These are phyloP conservation scores for Dyspetes luteomarginatus DNA, from an alignment of 2,888 invertebrate genomes.

Conservation along the genomic window DNA sequence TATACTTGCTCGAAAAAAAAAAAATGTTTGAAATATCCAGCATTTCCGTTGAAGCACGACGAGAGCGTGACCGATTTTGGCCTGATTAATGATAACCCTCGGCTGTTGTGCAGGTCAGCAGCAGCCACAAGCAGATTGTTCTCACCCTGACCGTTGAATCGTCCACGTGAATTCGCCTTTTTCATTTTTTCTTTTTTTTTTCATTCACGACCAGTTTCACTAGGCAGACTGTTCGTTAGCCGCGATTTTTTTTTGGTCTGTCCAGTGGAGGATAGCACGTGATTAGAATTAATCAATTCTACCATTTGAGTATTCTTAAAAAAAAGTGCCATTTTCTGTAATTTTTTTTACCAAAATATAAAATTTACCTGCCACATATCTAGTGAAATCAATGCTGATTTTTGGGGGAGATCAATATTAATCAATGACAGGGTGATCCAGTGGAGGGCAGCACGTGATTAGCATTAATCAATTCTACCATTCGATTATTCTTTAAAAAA, in stretches of 20 bases:
- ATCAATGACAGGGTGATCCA: too few relatives aligned
- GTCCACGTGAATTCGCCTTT: neutral
- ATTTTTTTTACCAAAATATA: too few relatives aligned
- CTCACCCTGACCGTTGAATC: constrained; percentile 15
- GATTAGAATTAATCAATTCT: neutral
- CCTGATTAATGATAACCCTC: constrained; percentile 50
- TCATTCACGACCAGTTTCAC: constrained; percentile 15
- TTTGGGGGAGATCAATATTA: too few relatives aligned
- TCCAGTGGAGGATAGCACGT: neutral
- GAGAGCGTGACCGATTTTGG: constrained; percentile 37
- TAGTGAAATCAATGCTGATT: too few relatives aligned
- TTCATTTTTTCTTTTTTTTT: neutral
- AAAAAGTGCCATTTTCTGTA: too few relatives aligned
- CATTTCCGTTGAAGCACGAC: constrained; percentile 31
- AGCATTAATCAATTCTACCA: too few relatives aligned
- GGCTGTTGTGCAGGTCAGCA: constrained; percentile 42
- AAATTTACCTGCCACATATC: too few relatives aligned
- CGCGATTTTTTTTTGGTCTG: neutral
- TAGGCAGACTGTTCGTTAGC: neutral
- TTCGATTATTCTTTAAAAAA: too few relatives aligned
- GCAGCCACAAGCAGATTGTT: constrained; percentile 41
- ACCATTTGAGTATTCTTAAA: too few relatives aligned
- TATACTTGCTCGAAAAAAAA: neutral
- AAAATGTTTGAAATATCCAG: constrained; percentile 39
- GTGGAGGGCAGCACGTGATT: too few relatives aligned